Evolutionary conservation across 2,113 vertebrate genomes (phyloP).

Genomic region (Henicopernis longicauda): DNA sequence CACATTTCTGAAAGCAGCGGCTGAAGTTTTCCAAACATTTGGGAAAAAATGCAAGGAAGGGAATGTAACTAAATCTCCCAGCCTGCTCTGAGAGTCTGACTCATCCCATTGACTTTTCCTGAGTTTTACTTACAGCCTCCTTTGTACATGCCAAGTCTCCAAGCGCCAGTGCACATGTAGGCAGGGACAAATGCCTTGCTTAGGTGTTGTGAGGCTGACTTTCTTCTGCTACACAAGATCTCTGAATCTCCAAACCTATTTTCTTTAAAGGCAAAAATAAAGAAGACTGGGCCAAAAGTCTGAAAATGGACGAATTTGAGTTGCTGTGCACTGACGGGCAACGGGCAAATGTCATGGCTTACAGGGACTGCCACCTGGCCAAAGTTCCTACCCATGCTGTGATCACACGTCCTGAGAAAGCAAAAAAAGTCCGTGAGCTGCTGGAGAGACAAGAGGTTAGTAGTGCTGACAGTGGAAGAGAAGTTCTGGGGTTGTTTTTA

Average conservation of each 20-base stretch:
- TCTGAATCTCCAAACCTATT: neutral
- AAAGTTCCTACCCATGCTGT: constrained; percentile 51
- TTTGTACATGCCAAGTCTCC: neutral
- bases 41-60: neutral
- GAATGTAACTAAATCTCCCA: neutral
- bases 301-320: constrained; percentile 17
- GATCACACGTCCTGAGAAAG: constrained; percentile 18
- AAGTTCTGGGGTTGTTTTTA: neutral
- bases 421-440: neutral
- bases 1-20: neutral
- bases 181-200: neutral
- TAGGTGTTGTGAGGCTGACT: neutral
- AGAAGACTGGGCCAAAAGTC: constrained; percentile 41
- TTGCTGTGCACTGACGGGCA: constrained; percentile 22
- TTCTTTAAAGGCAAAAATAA: constrained; percentile 20
- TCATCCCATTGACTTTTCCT: neutral
- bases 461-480: neutral
- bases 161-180: neutral
- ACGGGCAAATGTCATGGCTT: constrained; percentile 26
- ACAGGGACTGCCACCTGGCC: constrained; percentile 30
- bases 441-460: constrained; percentile 45
- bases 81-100: neutral
- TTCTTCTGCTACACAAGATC: neutral
- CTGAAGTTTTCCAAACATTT: neutral
- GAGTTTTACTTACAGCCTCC: neutral